A percentile compares a stretch with the other conserved stretches of the same genome.
Evolutionary conservation across 2,888 invertebrate genomes (phyloP).

Genomic region (Camponotus fellah): DNA sequence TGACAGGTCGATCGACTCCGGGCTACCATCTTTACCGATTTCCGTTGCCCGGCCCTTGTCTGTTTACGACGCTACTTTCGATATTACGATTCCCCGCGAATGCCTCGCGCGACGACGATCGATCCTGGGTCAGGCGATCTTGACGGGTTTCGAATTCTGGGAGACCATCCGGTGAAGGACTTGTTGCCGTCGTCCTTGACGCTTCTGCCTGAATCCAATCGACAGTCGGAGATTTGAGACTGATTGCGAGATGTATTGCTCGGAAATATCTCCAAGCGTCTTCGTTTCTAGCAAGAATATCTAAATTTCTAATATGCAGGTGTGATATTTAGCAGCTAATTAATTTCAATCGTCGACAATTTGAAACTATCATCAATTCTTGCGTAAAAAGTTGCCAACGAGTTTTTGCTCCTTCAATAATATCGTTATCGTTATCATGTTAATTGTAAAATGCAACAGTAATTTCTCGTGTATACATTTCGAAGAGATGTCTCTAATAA

Average conservation of each 20-base stretch:
- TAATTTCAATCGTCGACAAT: neutral
- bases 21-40: conserved; percentile 71
- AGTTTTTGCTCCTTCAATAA: neutral
- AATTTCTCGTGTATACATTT: conserved; percentile 5
- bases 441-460: conserved; percentile 8
- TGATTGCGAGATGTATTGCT: neutral
- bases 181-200: conserved; percentile 22
- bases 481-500: neutral
- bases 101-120: conserved; percentile 25
- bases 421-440: neutral
- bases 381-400: neutral
- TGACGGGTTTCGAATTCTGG: conserved; percentile 9
- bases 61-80: conserved; percentile 68
- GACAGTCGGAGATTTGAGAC: neutral
- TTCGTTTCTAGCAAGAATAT: neutral
- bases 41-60: conserved; percentile 59
- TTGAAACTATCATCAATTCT: neutral
- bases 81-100: conserved; percentile 55
- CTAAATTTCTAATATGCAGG: neutral
- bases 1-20: conserved; percentile 73
- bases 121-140: conserved; percentile 23
- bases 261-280: neutral
- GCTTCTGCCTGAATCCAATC: neutral
- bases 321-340: neutral
- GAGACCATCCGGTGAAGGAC: conserved; percentile 40